phyloP scores from a whole-genome alignment of 2,888 invertebrate genomes.

The Pristionchus japonicus region DNA sequence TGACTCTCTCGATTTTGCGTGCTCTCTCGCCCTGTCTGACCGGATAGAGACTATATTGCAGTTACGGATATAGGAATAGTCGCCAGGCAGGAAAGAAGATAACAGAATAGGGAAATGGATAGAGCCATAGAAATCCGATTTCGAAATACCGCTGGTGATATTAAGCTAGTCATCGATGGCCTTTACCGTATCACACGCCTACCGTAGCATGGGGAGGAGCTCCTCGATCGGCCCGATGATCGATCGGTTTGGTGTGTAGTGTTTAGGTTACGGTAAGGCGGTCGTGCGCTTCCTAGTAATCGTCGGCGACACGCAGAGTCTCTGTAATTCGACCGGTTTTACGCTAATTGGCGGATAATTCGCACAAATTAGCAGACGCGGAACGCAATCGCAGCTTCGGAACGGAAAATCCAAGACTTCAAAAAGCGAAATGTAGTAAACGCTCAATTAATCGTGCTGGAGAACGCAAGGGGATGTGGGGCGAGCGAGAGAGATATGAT shows the following conservation, averaged over 20 bases:
- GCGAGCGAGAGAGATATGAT: conserved; percentile 42
- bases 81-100: background rate
- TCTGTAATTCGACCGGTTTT: background rate
- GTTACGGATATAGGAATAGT: background rate
- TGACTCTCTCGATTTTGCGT: background rate
- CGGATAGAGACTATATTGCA: background rate
- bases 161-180: background rate
- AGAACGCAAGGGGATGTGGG: background rate
- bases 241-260: background rate
- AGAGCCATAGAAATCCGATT: background rate
- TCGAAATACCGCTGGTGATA: conserved; percentile 35
- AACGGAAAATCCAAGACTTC: background rate
- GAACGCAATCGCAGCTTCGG: background rate
- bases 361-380: background rate
- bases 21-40: background rate
- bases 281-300: background rate
- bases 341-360: background rate
- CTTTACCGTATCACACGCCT: background rate
- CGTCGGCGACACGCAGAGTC: background rate
- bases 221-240: conserved; percentile 9
- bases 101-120: background rate
- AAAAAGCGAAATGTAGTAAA: background rate
- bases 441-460: background rate
- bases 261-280: background rate
- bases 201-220: conserved; percentile 30